Conservation (phyloP, 2,797 vertebrate genomes). For the Enteromius paludinosus region DNA sequence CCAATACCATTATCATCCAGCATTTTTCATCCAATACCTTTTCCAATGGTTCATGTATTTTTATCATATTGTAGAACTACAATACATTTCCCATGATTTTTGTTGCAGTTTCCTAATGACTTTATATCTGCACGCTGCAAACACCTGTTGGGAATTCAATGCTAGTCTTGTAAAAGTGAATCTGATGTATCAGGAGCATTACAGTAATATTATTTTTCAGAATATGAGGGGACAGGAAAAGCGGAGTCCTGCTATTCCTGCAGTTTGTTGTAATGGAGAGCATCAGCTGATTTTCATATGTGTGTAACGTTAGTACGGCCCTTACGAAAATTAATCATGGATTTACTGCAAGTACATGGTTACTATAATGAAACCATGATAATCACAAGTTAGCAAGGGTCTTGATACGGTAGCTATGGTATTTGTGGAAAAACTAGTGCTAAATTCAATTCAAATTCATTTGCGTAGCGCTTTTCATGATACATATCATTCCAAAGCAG, state of each 20-base stretch:
- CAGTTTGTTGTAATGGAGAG: constrained; percentile 2
- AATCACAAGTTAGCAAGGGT: background rate
- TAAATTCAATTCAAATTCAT: too few species aligned
- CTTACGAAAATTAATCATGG: background rate
- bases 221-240: background rate
- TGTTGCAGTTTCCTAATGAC: background rate
- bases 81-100: constrained; percentile 10
- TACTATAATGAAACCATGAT: background rate
- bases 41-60: background rate
- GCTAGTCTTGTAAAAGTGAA: background rate
- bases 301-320: background rate
- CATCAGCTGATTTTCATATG: background rate
- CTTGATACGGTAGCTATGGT: background rate
- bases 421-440: background rate
- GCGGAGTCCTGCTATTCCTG: background rate
- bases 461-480: too few species aligned
- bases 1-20: too few species aligned
- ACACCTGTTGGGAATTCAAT: constrained; percentile 2
- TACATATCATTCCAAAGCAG: too few species aligned
- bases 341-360: background rate
- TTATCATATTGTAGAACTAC: background rate
- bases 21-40: constrained; percentile 18
- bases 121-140: constrained; percentile 17
- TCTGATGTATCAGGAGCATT: background rate
- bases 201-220: background rate